Conservation (phyloP, 2,113 vertebrate genomes). For the Psammodynastes pulverulentus region DNA sequence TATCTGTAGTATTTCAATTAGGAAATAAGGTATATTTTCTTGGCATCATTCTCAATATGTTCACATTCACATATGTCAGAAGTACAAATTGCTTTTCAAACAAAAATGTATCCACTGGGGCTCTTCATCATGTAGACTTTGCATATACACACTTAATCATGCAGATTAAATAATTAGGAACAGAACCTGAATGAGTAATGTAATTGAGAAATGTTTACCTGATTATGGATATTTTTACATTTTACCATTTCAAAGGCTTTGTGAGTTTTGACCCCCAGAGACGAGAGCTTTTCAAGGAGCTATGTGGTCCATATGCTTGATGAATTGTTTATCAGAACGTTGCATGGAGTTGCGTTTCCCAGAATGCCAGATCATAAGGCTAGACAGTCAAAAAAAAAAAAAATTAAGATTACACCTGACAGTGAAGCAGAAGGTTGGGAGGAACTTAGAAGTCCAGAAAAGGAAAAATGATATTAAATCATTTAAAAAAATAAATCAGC, state of each 20-base stretch:
- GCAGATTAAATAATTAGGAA: conserved; percentile 22
- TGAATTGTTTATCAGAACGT: not conserved
- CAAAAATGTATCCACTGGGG: not conserved
- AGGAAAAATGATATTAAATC: not conserved
- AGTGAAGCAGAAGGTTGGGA: too few relatives aligned
- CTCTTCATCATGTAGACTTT: not conserved
- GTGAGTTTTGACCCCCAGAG: not conserved
- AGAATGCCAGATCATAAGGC: not conserved
- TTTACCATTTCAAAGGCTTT: not conserved
- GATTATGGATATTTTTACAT: not conserved
- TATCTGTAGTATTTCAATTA: not conserved
- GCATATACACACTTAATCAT: not conserved
- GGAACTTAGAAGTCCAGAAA: not conserved
- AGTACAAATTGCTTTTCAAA: conserved; percentile 3
- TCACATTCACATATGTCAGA: conserved; percentile 3
- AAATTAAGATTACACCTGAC: not conserved
- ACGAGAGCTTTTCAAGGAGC: not conserved
- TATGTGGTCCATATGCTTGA: not conserved
- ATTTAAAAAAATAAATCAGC: not conserved
- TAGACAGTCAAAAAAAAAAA: not conserved
- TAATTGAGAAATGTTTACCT: conserved; percentile 16
- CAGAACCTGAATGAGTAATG: conserved; percentile 1
- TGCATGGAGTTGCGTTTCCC: not conserved
- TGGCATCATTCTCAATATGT: not conserved
- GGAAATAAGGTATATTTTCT: not conserved